A percentile compares a stretch with the other conserved stretches of the same genome.
Evolutionary conservation across 2,888 invertebrate species (phyloP).

Genomic region (Eupithecia subfuscata): DNA sequence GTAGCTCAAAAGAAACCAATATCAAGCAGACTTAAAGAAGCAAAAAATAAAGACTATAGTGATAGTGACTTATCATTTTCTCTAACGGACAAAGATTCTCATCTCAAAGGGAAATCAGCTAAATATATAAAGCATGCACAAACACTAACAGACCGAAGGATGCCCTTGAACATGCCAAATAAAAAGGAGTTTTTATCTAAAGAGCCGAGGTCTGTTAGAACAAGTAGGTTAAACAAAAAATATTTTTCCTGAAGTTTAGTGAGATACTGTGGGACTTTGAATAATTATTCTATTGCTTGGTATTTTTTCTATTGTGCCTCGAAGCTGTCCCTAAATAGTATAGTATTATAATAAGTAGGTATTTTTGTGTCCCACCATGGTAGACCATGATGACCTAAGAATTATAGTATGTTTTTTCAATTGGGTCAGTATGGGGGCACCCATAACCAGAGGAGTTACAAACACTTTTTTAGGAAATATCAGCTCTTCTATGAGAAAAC

Average conservation of each 20-base stretch:
- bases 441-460: too few species aligned
- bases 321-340: neutral
- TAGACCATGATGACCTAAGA: neutral
- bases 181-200: constrained; percentile 8
- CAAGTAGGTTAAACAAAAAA: constrained; percentile 23
- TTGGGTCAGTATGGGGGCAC: too few species aligned
- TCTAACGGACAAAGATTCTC: constrained; percentile 34
- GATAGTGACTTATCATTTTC: constrained; percentile 50
- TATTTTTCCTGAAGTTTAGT: constrained; percentile 17
- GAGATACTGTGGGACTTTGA: neutral
- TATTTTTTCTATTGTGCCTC: neutral
- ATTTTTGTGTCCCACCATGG: neutral
- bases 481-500: too few species aligned
- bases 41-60: constrained; percentile 37
- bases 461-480: too few species aligned
- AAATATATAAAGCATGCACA: neutral
- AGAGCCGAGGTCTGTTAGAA: constrained; percentile 19
- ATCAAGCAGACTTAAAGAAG: neutral
- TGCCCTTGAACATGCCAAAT: constrained; percentile 5
- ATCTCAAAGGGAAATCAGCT: constrained; percentile 21
- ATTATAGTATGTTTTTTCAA: too few species aligned
- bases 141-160: neutral
- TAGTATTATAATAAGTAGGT: neutral
- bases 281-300: neutral
- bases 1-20: constrained; percentile 20